These are phyloP conservation scores for Stenolophus ochropezus DNA, from an alignment of 2,888 invertebrate species.

Conservation along the genomic window DNA sequence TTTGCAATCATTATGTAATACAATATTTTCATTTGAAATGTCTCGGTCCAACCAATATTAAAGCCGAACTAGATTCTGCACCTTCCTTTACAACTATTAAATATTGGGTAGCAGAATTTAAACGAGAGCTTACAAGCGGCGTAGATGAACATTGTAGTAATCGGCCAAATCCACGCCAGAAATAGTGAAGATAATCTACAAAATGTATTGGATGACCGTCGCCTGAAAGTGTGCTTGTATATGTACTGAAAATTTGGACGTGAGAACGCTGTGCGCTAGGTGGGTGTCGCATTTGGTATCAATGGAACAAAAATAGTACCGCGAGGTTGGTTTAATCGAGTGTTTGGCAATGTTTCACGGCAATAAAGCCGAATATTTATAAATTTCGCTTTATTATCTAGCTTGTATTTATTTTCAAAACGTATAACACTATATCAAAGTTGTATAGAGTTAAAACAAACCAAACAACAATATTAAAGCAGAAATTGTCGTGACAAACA, in stretches of 20 bases:
- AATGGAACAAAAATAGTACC: no score
- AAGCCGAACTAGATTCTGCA: constrained; percentile 64
- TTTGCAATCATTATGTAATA: constrained; percentile 56
- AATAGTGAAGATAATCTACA: constrained; percentile 64
- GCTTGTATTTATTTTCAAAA: no score
- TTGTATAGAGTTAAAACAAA: no score
- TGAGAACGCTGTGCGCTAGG: constrained; percentile 64
- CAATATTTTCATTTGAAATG: constrained; percentile 61
- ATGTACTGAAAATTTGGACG: constrained; percentile 62
- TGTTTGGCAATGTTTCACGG: no score
- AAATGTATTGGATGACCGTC: constrained; percentile 63
- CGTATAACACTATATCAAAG: no score
- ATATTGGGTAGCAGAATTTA: constrained; percentile 60
- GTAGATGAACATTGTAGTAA: constrained; percentile 63
- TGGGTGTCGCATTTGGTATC: no score
- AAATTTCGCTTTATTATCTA: no score
- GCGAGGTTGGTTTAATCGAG: no score
- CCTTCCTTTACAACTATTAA: constrained; percentile 61
- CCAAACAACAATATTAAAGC: no score
- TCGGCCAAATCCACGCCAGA: constrained; percentile 63
- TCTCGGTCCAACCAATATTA: constrained; percentile 63
- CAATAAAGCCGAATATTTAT: no score
- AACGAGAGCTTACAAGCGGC: constrained; percentile 62
- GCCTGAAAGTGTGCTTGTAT: constrained; percentile 62
- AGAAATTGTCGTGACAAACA: no score